These are phyloP conservation scores for Aleiodes testaceus DNA, from an alignment of 2,888 invertebrate genomes.

Conservation along the genomic window DNA sequence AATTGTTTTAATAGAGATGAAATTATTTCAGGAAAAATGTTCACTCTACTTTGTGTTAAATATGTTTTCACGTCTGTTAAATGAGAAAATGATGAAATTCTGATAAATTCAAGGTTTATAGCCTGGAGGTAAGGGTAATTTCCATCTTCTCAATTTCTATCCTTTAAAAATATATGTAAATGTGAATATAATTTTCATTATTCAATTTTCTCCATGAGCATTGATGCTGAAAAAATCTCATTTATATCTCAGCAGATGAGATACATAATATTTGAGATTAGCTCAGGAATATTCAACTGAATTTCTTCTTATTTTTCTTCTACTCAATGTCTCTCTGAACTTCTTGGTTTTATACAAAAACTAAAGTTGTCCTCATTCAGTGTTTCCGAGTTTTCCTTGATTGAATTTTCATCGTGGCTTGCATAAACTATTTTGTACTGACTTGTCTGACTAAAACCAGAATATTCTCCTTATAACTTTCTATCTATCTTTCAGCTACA, in stretches of 20 bases:
- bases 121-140: not conserved
- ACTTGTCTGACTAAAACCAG: constrained; percentile 42
- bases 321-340: not conserved
- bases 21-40: not conserved
- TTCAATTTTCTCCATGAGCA: too few species aligned
- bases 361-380: constrained; percentile 37
- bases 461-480: constrained; percentile 46
- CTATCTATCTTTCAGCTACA: constrained; percentile 30
- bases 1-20: not conserved
- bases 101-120: not conserved
- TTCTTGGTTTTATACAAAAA: constrained; percentile 19
- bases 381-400: constrained; percentile 48
- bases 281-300: not conserved
- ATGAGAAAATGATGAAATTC: not conserved
- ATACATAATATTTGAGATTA: not conserved
- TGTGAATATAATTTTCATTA: too few species aligned
- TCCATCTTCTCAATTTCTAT: not conserved
- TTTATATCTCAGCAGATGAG: too few species aligned
- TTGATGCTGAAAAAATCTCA: too few species aligned
- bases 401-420: constrained; percentile 56
- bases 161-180: not conserved
- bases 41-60: not conserved
- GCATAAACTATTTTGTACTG: constrained; percentile 53
- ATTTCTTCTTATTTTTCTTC: not conserved
- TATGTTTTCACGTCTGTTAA: not conserved